phyloP scores from a whole-genome alignment of 92 coral and sea anemone species.

The Zoanthus solanderi region DNA sequence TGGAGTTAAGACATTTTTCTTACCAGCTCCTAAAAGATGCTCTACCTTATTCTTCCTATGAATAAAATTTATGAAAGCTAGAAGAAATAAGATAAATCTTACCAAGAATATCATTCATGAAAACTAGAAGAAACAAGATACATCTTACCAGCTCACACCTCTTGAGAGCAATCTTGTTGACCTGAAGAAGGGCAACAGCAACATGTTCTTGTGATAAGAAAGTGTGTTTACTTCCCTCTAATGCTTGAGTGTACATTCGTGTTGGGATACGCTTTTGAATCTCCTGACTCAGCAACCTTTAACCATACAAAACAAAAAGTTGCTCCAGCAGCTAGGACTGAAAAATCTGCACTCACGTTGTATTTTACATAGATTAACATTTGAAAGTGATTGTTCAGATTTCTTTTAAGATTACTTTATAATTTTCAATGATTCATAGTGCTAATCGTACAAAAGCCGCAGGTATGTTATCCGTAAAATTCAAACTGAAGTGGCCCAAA shows the following conservation, averaged over 20 bases:
- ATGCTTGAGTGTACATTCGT: slow-evolving; percentile 67
- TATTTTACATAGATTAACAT: no score
- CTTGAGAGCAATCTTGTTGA: slow-evolving; percentile 86
- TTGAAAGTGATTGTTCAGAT: no score
- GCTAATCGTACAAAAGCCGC: no score
- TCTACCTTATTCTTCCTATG: no score
- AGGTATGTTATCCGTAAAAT: no score
- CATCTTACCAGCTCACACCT: slow-evolving; percentile 94
- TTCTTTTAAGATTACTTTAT: no score
- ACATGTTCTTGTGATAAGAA: slow-evolving; percentile 90
- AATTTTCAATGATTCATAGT: no score
- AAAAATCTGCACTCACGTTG: no score
- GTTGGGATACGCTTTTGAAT: slow-evolving; percentile 78
- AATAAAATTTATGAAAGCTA: background rate
- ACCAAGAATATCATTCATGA: background rate
- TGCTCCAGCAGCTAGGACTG: no score
- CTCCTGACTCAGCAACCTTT: slow-evolving; percentile 73
- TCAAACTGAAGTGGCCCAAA: no score
- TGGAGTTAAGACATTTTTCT: no score
- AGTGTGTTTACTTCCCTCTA: slow-evolving; percentile 80
- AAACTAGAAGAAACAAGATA: background rate
- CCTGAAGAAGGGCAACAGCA: slow-evolving; percentile 87
- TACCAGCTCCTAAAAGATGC: no score
- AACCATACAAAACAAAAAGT: background rate
- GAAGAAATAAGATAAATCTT: slow-evolving; percentile 29